Base-by-base conservation (phyloP, 2,888 invertebrate species). In the Shargacucullia verbasci region DNA sequence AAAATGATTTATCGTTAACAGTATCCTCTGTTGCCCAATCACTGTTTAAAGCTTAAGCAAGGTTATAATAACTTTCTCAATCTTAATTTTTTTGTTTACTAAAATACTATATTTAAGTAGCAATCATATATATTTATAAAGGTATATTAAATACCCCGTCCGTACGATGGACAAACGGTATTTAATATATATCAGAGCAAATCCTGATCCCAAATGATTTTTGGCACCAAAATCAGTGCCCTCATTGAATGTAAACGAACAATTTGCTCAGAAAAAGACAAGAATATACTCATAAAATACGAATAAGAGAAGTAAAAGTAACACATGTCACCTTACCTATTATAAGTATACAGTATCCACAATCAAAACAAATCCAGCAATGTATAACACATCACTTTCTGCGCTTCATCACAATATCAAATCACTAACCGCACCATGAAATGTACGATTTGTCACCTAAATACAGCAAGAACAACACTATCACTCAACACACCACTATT, bases 381-480 rank as follows among this genome's bases (percentile, higher is more conserved):
- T 58, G 58, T 48, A 57, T 29, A 31, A 40, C 41, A 47, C 49
- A 68, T 58, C 76, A 84, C 84, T 83, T 81, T 78, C 80, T 80
- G 34, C 80, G 79, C 78, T 82, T 83, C 83, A 87, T 85, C 80
- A 82, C 84, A 76, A 74, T 34, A 43, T 57, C 52, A 48, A 38
- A 40, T 48, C 52, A 65, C 53, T 38, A 39, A 63, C 50, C 63
- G 63, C 67, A 67, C 71, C 70, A 69, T 67, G 70, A 75, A 70
- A 67, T 54, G 66, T 66, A 66, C 63, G 52, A 57, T 69, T 84
- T 89, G 87, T 91, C 90, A 90, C 88, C 86, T 85, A 82, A 87
- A 84, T 81, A 84, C 78, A 53, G 52, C 54, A 25, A 58, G 40
- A 31, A 72, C 44, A 63, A 52, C 76, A 65, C 59, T 52, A 14